These are phyloP conservation scores for Baccha elongata DNA, from an alignment of 2,888 invertebrate genomes.

Conservation along the genomic window DNA sequence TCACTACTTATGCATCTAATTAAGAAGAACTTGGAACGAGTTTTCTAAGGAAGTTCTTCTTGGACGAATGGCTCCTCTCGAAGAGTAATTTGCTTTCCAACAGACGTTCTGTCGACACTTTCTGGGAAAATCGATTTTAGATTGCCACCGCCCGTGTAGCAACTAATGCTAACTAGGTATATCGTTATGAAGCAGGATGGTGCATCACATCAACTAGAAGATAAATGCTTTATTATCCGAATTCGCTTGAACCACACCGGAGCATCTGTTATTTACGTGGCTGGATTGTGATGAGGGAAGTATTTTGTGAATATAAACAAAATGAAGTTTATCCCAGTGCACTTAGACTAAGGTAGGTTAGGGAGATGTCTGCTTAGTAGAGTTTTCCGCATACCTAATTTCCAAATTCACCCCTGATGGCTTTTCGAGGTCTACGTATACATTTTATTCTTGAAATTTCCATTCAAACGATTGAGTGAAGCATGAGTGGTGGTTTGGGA, in stretches of 20 bases:
- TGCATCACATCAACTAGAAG: constrained; percentile 10
- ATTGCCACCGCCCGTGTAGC: not conserved
- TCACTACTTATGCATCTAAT: constrained; percentile 44
- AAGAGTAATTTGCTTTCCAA: constrained; percentile 37
- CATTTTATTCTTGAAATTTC: no score
- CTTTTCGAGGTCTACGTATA: constrained; percentile 10
- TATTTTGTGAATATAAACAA: constrained; percentile 64
- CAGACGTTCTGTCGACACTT: constrained; percentile 72
- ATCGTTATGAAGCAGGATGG: constrained; percentile 36
- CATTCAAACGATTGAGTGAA: constrained; percentile 44
- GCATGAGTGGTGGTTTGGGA: constrained; percentile 12
- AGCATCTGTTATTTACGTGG: constrained; percentile 55
- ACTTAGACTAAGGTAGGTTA: constrained; percentile 62
- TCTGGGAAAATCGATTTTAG: constrained; percentile 67
- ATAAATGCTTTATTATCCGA: constrained; percentile 65
- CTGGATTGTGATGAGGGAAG: constrained; percentile 53
- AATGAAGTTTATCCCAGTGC: constrained; percentile 22
- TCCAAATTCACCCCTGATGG: not conserved
- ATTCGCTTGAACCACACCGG: constrained; percentile 57
- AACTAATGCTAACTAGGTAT: no score
- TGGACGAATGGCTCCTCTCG: constrained; percentile 12
- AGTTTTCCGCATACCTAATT: not conserved
- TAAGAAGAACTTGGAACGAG: constrained; percentile 44
- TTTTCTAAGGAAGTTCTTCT: constrained; percentile 45
- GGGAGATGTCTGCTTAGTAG: constrained; percentile 38